Base-by-base conservation (phyloP, 2,797 vertebrate species). In the Ceryle rudis region DNA sequence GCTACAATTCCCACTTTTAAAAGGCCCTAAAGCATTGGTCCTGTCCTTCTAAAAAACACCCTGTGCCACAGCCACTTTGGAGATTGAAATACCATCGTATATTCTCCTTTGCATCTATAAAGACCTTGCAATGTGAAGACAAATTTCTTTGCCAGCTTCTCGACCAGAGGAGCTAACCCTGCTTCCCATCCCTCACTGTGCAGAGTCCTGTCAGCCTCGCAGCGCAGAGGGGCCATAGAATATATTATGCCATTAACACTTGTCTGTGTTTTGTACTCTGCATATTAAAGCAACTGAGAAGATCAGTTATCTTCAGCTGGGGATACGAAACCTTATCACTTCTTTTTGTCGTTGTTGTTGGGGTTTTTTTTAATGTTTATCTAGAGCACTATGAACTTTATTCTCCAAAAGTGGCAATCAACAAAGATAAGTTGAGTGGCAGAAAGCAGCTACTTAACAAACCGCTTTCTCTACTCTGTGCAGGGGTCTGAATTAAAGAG, bases 271-370 rank as follows among this genome's bases (percentile, higher is more conserved):
- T 95, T 90, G 46, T 94, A 87, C 95, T 98, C 96, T 94, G 96
- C 96, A 96, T 98, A 92, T 97, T 96, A 97, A 96, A 88, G 86
- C 89, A 96, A 95, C 93, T 91, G 94, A 97, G 83, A 89, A 93
- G 95, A 97, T 97, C 95, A 95, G 26, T 98, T 97, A 97, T 97
- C 97, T 97, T 97, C 97, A 97, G 83, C 95, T 94, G 94, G 95
- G 85, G 66, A 90, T 94, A 14, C 93, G 90, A 94, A 97, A 90
- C 89, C 87, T 97, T 97, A 97, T 97, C 97, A 96, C 86, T 94
- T 64, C 52, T 89, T 96, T 41, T 97, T 73, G 49, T 14, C 10
- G 15, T 52, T 29, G 26, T 52, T 51, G 49, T 51, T 52, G 15
- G 26, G 46, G 46, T 89, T 96, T 51, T 97, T 94, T 95, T 75